Percentiles rank a stretch among this genome's conserved stretches.
phyloP scores from a whole-genome alignment of 1,140 invertebrate species.

The Pararge aegeria region DNA sequence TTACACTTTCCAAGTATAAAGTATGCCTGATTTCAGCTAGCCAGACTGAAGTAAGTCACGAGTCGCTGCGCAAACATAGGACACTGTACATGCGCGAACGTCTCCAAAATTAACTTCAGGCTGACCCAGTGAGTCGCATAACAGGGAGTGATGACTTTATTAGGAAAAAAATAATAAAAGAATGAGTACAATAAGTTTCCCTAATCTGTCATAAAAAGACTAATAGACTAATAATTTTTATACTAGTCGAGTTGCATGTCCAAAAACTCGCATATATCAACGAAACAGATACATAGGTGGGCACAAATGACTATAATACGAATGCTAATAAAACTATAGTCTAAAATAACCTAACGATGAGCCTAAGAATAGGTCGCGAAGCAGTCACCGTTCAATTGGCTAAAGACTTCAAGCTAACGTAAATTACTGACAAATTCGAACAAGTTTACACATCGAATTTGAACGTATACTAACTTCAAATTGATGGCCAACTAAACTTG shows the following conservation, averaged over 20 bases:
- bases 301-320: slow-evolving; percentile 60
- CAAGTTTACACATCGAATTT: neutral
- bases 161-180: neutral
- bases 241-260: slow-evolving; percentile 17
- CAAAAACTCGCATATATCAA: slow-evolving; percentile 16
- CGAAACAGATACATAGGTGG: slow-evolving; percentile 47
- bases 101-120: too few relatives aligned
- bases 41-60: too few relatives aligned
- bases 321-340: slow-evolving; percentile 44
- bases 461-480: neutral
- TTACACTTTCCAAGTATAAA: too few relatives aligned
- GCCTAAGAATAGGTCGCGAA: neutral
- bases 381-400: neutral
- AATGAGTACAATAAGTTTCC: slow-evolving; percentile 2
- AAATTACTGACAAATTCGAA: neutral
- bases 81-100: too few relatives aligned
- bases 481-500: too few relatives aligned
- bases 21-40: too few relatives aligned
- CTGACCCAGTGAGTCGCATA: too few relatives aligned
- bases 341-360: slow-evolving; percentile 37
- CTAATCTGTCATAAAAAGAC: neutral
- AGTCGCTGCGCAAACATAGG: too few relatives aligned
- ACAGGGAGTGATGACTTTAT: too few relatives aligned
- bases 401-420: neutral
- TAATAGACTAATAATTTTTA: neutral